Percentiles rank a stretch among this genome's conserved stretches.
These are phyloP conservation scores for Tetrapedia diversipes DNA, from an alignment of 2,888 invertebrate species.

Conservation along the genomic window DNA sequence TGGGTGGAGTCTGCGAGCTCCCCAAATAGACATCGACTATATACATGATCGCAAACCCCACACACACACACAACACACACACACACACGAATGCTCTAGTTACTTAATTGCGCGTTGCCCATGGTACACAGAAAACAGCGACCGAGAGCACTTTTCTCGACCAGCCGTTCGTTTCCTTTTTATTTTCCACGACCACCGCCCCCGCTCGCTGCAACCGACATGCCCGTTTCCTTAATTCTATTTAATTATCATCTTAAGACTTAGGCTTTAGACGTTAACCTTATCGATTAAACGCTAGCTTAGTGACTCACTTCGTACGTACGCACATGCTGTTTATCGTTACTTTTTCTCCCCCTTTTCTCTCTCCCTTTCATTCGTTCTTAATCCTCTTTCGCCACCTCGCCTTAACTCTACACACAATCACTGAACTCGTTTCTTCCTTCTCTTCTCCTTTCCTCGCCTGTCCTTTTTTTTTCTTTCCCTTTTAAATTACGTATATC, in stretches of 20 bases:
- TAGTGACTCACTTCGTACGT: slow-evolving; percentile 74
- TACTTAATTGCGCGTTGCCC: slow-evolving; percentile 59
- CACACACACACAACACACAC: too few relatives aligned
- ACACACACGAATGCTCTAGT: slow-evolving; percentile 35
- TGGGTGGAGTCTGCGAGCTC: slow-evolving; percentile 70
- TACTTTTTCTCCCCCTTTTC: slow-evolving; percentile 5
- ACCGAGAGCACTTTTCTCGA: slow-evolving; percentile 17
- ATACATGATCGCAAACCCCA: slow-evolving; percentile 69
- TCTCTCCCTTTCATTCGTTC: slow-evolving; percentile 21
- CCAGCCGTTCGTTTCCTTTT: background rate
- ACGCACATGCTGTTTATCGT: slow-evolving; percentile 54
- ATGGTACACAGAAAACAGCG: slow-evolving; percentile 38
- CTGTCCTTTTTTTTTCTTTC: slow-evolving; percentile 11
- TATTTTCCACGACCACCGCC: slow-evolving; percentile 65
- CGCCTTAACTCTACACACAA: slow-evolving; percentile 71
- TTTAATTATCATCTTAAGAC: slow-evolving; percentile 72
- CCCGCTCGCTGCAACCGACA: slow-evolving; percentile 77
- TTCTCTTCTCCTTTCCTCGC: background rate
- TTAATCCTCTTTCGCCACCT: slow-evolving; percentile 42
- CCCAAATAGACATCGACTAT: slow-evolving; percentile 69
- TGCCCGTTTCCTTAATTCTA: slow-evolving; percentile 73
- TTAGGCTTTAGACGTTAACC: slow-evolving; percentile 73
- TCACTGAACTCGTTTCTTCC: slow-evolving; percentile 64
- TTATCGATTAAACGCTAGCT: slow-evolving; percentile 71
- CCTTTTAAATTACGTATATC: slow-evolving; percentile 70